Evolutionary conservation across 1,140 invertebrate species (phyloP), one percentile per base, ranked within the genome.

Genomic region (Drosophila kanapiae): DNA sequence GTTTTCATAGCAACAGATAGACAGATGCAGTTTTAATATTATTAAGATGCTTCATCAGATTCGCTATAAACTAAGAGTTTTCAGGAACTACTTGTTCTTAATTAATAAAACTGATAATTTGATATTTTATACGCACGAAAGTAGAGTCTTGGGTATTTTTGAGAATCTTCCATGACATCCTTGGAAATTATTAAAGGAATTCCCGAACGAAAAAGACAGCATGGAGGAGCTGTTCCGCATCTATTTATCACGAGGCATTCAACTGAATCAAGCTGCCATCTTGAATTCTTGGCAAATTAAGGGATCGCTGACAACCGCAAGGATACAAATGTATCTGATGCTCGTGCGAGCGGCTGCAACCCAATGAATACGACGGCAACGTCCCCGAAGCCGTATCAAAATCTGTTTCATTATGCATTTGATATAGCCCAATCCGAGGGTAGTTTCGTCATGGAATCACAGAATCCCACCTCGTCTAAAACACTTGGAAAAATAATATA

Each of bases 251-350:
- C 18, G 23, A 14, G 3, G 6, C 16, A 43, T 7, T 35, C 11
- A 53, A 31, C 38, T 23, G 47, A 33, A 13, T 51, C 11, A 6
- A 33, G 38, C 67, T 27, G 67, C 67, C 67, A 70, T 67, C 35
- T 70, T 70, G 62, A 53, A 67, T 35, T 13, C 4, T 33, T 54
- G 59, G 7, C 27, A 68, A 77, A 61, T 76, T 64, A 38, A 35
- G n/a, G 48, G 63, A 70, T 70, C 67, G 63, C 62, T 13, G 62
- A 47, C 65, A 59, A 72, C 65, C 69, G 69, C 67, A 72, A 67
- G 23, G 80, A 88, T 77, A 88, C 84, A 83, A 86, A 81, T 75
- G 82, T 85, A 78, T 58, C 78, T 84, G 65, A 33, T 43, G 74
- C 69, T 68, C 29, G 40, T 54, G 57, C 48, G 53, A 63, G 72